Evolutionary conservation across 2,888 invertebrate genomes (phyloP).

Genomic region (Leptinotarsa haldemani): DNA sequence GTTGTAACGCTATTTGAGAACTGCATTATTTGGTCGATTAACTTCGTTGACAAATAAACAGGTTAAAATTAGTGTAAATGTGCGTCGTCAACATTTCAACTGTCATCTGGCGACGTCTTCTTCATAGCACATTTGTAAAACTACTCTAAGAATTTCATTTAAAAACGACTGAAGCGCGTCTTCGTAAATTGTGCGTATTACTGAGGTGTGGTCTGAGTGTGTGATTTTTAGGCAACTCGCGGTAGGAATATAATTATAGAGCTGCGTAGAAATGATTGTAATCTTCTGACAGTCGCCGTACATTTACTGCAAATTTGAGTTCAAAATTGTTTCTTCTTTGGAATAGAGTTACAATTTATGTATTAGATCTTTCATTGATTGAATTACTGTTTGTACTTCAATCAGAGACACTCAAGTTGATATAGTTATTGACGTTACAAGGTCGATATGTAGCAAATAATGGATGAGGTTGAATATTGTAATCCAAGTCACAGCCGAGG

Average conservation of each 20-base stretch:
- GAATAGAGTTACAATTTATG: too few relatives aligned
- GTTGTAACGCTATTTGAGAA: conserved; percentile 13
- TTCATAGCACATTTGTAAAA: conserved; percentile 37
- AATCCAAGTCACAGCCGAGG: too few relatives aligned
- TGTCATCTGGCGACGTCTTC: conserved; percentile 39
- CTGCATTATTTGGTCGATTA: conserved; percentile 34
- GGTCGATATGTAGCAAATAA: too few relatives aligned
- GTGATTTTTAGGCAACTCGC: conserved; percentile 4
- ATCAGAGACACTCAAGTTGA: too few relatives aligned
- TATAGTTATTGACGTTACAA: too few relatives aligned
- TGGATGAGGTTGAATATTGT: too few relatives aligned
- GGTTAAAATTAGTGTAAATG: conserved; percentile 40
- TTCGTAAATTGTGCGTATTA: conserved; percentile 57
- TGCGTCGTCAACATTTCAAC: conserved; percentile 19
- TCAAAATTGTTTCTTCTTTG: too few relatives aligned
- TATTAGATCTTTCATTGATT: too few relatives aligned
- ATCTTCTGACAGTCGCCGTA: neutral
- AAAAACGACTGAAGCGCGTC: conserved; percentile 54
- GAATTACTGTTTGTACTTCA: too few relatives aligned
- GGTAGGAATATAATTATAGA: conserved; percentile 23
- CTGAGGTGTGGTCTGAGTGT: conserved; percentile 57
- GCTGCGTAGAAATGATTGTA: neutral
- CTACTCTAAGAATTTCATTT: conserved; percentile 51
- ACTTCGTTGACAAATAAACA: conserved; percentile 39
- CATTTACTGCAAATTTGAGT: neutral